These are phyloP conservation scores for Nannobrachium achirus DNA, from an alignment of 2,113 vertebrate genomes.

Conservation along the genomic window DNA sequence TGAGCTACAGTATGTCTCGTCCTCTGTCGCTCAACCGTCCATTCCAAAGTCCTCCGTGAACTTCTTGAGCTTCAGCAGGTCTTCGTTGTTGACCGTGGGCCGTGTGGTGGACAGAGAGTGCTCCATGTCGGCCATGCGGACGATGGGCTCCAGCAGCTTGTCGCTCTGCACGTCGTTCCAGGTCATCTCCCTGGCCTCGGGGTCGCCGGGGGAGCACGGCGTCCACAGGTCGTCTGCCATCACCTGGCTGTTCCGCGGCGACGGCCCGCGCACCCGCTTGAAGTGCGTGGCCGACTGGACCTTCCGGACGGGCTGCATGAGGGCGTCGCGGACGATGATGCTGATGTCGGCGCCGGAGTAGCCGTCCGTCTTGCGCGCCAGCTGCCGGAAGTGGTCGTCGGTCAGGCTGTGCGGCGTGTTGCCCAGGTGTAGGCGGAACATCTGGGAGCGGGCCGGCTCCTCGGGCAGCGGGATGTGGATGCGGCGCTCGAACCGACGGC, in stretches of 20 bases:
- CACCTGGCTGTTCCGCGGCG: constrained; percentile 73
- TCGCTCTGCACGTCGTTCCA: constrained; percentile 92
- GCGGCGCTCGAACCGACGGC: constrained; percentile 94
- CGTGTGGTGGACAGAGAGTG: constrained; percentile 85
- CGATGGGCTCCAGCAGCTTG: constrained; percentile 89
- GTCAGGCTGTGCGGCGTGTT: constrained; percentile 82
- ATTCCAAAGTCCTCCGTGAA: constrained; percentile 96
- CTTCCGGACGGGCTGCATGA: constrained; percentile 94
- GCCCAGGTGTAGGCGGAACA: constrained; percentile 93
- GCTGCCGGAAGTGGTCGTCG: constrained; percentile 83
- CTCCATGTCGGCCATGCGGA: constrained; percentile 89
- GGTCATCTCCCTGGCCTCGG: constrained; percentile 85
- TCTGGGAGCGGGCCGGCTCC: constrained; percentile 84
- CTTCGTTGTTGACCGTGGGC: constrained; percentile 92
- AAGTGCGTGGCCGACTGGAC: constrained; percentile 93
- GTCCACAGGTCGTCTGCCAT: constrained; percentile 86
- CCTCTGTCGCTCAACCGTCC: constrained; percentile 83
- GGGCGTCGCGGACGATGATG: constrained; percentile 89
- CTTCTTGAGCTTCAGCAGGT: constrained; percentile 89
- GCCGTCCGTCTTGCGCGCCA: constrained; percentile 86
- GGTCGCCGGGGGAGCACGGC: constrained; percentile 90
- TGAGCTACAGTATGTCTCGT: too few relatives aligned
- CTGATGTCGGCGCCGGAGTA: constrained; percentile 94
- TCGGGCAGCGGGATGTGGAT: constrained; percentile 96
- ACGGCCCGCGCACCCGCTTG: constrained; percentile 82